Percentiles rank a stretch among this genome's conserved stretches.
Conservation (phyloP, 2,888 invertebrate species). For the Anoplius nigerrimus region DNA sequence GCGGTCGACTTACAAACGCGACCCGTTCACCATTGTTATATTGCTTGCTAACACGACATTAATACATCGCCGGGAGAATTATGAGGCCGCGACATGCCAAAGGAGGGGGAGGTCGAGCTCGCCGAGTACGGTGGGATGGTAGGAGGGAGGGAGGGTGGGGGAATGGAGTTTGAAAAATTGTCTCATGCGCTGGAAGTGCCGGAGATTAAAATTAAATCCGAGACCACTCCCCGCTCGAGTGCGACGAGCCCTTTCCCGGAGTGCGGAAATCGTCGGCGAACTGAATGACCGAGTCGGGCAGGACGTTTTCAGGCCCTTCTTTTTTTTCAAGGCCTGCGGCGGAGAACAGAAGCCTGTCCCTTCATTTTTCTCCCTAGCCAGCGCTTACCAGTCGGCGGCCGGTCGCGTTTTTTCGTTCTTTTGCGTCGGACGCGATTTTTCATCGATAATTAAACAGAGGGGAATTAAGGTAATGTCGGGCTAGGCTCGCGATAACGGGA, state of each 20-base stretch:
- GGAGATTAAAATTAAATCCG: slow-evolving; percentile 66
- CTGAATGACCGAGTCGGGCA: slow-evolving; percentile 3
- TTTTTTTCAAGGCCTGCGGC: too few relatives aligned
- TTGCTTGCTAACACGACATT: slow-evolving; percentile 70
- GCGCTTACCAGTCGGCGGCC: slow-evolving; percentile 8
- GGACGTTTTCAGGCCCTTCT: too few relatives aligned
- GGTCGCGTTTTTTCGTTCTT: too few relatives aligned
- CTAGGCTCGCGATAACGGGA: background rate
- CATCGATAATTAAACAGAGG: slow-evolving; percentile 54
- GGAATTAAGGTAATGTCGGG: slow-evolving; percentile 37
- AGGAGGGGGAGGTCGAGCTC: slow-evolving; percentile 15
- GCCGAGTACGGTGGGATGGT: too few relatives aligned
- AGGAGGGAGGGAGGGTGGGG: slow-evolving; percentile 3
- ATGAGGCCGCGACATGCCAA: slow-evolving; percentile 64
- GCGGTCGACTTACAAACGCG: slow-evolving; percentile 47
- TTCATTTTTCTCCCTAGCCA: too few relatives aligned
- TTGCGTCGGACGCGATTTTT: slow-evolving; percentile 38
- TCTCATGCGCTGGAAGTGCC: slow-evolving; percentile 59
- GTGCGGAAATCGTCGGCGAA: too few relatives aligned
- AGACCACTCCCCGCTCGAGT: slow-evolving; percentile 24
- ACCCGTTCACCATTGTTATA: slow-evolving; percentile 64
- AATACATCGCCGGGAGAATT: slow-evolving; percentile 66
- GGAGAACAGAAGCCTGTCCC: too few relatives aligned
- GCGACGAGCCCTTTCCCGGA: slow-evolving; percentile 17
- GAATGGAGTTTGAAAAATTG: slow-evolving; percentile 64